Evolutionary conservation across 1,140 invertebrate species (phyloP).

Genomic region (Bombyx mori): DNA sequence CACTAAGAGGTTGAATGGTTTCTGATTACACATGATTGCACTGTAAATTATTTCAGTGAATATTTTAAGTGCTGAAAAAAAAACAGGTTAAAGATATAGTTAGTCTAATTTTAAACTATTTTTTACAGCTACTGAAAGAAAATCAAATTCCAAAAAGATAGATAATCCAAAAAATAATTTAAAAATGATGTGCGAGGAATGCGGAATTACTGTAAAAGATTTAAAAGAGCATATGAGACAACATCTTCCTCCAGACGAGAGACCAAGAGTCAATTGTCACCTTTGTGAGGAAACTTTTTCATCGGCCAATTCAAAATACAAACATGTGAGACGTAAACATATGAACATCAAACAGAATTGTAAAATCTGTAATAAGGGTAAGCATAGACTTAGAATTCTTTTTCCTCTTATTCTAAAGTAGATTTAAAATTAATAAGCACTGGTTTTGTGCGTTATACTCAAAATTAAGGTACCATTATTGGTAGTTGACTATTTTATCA

Average conservation of each 20-base stretch:
- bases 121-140: neutral
- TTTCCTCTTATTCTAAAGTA: too few species aligned
- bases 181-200: conserved; percentile 42
- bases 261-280: conserved; percentile 36
- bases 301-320: conserved; percentile 25
- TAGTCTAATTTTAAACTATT: neutral
- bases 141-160: conserved; percentile 21
- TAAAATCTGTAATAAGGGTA: conserved; percentile 48
- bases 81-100: neutral
- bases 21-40: too few species aligned
- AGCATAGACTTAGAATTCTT: conserved; percentile 8
- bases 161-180: neutral
- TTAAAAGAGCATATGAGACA: conserved; percentile 30
- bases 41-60: too few species aligned
- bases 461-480: too few species aligned
- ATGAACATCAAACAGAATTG: conserved; percentile 42
- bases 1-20: too few species aligned
- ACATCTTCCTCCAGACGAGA: conserved; percentile 21
- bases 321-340: conserved; percentile 45
- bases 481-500: too few species aligned
- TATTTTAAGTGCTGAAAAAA: too few species aligned
- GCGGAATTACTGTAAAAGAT: conserved; percentile 43
- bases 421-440: too few species aligned
- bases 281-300: conserved; percentile 40
- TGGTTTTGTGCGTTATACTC: too few species aligned